A percentile compares a stretch with the other conserved stretches of the same genome.
Conservation (phyloP, 2,888 invertebrate genomes). For the Subacronicta megacephala region DNA sequence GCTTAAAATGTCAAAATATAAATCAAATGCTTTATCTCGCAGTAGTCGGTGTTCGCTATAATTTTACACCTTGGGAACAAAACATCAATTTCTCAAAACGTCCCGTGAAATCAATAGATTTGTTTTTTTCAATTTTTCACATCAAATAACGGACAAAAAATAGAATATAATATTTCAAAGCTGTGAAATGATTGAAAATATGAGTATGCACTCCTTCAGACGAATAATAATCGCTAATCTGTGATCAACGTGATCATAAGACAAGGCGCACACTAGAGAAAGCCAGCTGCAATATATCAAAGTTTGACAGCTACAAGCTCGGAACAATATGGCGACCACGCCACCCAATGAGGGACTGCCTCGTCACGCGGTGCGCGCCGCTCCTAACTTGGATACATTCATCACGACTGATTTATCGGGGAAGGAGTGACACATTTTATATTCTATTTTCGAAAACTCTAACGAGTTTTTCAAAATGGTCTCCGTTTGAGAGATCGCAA, state of each 20-base stretch:
- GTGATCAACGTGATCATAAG: constrained; percentile 82
- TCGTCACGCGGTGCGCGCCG: constrained; percentile 84
- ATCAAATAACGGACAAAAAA: constrained; percentile 4
- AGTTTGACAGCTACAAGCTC: constrained; percentile 89
- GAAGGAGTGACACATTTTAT: constrained; percentile 89
- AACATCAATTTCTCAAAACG: constrained; percentile 76
- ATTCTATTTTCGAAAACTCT: constrained; percentile 88
- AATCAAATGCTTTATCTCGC: constrained; percentile 77
- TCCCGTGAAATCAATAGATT: constrained; percentile 70
- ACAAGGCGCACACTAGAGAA: constrained; percentile 86
- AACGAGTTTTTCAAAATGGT: constrained; percentile 87
- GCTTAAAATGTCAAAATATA: constrained; percentile 83
- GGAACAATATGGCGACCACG: constrained; percentile 87
- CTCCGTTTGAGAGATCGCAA: constrained; percentile 79
- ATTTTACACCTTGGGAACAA: constrained; percentile 83
- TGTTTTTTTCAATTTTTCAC: constrained; percentile 38
- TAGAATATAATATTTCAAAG: constrained; percentile 2
- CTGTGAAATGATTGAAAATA: constrained; percentile 35
- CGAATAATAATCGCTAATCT: constrained; percentile 67
- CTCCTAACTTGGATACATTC: constrained; percentile 84
- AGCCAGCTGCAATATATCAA: constrained; percentile 85
- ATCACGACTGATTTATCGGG: constrained; percentile 87
- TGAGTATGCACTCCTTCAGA: constrained; percentile 57
- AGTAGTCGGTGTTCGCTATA: constrained; percentile 69
- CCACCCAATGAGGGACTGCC: constrained; percentile 88